A percentile compares a stretch with the other conserved stretches of the same genome.
Evolutionary conservation across 2,888 invertebrate species (phyloP).

Genomic region (Cephonodes hylas): DNA sequence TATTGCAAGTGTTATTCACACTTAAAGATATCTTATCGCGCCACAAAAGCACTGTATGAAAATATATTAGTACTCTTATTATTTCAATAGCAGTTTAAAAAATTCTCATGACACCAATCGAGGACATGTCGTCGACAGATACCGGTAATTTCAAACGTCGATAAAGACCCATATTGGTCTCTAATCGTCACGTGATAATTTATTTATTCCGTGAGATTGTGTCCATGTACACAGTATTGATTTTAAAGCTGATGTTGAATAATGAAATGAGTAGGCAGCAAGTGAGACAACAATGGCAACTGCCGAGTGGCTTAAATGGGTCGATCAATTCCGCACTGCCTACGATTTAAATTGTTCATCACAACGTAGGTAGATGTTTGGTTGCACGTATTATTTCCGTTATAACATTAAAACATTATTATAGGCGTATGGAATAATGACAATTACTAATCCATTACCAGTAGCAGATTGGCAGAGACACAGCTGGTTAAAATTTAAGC

Average conservation of each 20-base stretch:
- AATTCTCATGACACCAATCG: neutral
- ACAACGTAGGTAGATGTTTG: neutral
- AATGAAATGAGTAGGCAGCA: constrained; percentile 33
- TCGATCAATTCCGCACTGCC: constrained; percentile 35
- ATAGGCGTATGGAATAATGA: neutral
- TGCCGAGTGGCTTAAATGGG: constrained; percentile 28
- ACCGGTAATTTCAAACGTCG: neutral
- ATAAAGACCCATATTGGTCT: neutral
- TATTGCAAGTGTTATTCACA: no score
- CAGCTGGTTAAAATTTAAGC: no score
- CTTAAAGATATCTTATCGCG: no score
- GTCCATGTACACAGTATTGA: constrained; percentile 29
- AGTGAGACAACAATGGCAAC: constrained; percentile 27
- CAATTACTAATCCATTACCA: neutral
- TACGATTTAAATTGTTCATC: constrained; percentile 8
- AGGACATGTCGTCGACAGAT: neutral
- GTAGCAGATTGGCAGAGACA: no score
- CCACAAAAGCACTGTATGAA: no score
- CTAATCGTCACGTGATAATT: constrained; percentile 19
- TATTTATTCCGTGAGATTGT: constrained; percentile 8
- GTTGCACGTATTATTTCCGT: neutral
- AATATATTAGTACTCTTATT: neutral
- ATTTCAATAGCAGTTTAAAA: neutral
- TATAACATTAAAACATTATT: neutral
- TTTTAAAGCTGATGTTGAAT: constrained; percentile 34